A percentile compares a stretch with the other conserved stretches of the same genome.
Evolutionary conservation across 2,113 vertebrate species (phyloP).

Genomic region (Hemichromis elongatus): DNA sequence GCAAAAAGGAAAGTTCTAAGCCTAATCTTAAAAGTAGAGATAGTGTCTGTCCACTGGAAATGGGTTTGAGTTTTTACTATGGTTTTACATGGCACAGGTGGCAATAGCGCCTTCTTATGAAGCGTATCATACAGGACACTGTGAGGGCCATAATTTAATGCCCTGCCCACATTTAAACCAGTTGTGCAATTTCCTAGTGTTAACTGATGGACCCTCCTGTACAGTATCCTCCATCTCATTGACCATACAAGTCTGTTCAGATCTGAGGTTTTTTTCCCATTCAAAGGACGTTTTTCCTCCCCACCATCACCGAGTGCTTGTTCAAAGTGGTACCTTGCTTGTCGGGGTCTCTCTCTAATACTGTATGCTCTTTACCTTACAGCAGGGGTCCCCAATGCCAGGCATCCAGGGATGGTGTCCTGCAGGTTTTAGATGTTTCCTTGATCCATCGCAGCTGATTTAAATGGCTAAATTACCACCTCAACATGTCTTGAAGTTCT

Average conservation of each 20-base stretch:
- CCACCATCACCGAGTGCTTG: neutral
- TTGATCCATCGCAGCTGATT: too few relatives aligned
- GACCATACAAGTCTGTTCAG: neutral
- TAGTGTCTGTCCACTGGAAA: neutral
- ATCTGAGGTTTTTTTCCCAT: neutral
- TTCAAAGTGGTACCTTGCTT: neutral
- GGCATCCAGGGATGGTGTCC: too few relatives aligned
- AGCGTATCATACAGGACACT: neutral
- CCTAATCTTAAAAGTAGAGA: too few relatives aligned
- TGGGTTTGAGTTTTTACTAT: neutral
- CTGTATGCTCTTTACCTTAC: neutral
- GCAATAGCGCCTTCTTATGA: neutral
- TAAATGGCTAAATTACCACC: too few relatives aligned
- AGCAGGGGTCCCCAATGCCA: too few relatives aligned
- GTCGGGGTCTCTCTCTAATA: neutral
- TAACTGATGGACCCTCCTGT: neutral
- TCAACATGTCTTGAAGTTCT: too few relatives aligned
- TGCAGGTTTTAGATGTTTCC: too few relatives aligned
- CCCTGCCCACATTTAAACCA: neutral
- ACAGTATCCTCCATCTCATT: neutral
- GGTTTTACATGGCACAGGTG: neutral
- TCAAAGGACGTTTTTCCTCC: neutral
- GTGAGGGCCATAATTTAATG: neutral
- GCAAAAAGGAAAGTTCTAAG: too few relatives aligned
- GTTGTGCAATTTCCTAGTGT: neutral